phyloP scores from a whole-genome alignment of 2,888 invertebrate genomes.

The Eupithecia subumbrata region DNA sequence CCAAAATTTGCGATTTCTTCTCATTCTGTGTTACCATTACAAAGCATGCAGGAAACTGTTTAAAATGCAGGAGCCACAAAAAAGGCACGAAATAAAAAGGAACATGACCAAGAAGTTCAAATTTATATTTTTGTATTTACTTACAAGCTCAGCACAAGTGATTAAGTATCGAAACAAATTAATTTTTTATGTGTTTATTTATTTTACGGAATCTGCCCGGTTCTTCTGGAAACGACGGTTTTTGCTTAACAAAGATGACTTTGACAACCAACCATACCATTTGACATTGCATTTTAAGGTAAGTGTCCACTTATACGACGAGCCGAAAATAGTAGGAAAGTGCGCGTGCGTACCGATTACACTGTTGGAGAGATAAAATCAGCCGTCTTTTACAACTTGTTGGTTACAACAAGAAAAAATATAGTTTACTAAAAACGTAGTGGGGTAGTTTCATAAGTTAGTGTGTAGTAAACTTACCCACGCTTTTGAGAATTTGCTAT shows the following conservation, averaged over 20 bases:
- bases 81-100: background rate
- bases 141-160: background rate
- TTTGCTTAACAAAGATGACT: background rate
- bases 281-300: background rate
- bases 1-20: constrained; percentile 74
- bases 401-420: background rate
- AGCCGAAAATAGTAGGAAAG: background rate
- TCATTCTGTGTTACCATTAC: constrained; percentile 50
- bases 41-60: background rate
- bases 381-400: no score
- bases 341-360: background rate
- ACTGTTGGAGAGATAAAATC: background rate
- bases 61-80: background rate
- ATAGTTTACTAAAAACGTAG: no score
- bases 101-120: background rate
- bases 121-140: background rate
- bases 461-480: no score
- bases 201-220: background rate
- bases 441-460: no score
- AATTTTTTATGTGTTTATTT: background rate
- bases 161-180: background rate
- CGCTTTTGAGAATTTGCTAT: no score
- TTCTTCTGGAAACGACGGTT: background rate
- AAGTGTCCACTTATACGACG: background rate
- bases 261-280: background rate